Conservation (phyloP, 2,888 invertebrate species). For the Merodon equestris region DNA sequence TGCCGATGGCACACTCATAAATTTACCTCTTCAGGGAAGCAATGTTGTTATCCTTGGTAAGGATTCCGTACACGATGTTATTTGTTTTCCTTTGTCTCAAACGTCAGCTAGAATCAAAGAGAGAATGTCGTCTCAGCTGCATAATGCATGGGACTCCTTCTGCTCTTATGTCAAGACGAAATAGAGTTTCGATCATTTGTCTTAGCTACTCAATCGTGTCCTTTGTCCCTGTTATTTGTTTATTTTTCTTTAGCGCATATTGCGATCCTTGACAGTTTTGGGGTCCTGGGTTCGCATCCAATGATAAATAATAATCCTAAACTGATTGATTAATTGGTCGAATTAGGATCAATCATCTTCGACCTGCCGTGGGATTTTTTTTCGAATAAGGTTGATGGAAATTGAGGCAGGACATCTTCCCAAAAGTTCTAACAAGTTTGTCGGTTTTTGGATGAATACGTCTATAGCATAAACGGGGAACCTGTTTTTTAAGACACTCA, state of each 20-base stretch:
- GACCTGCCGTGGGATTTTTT: constrained; percentile 8
- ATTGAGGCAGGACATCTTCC: no score
- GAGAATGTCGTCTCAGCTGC: constrained; percentile 48
- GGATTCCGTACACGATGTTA: constrained; percentile 43
- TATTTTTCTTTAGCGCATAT: constrained; percentile 34
- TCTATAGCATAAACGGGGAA: no score
- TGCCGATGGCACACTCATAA: constrained; percentile 56
- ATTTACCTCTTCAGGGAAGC: constrained; percentile 34
- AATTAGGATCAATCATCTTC: constrained; percentile 27
- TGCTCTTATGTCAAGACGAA: background rate
- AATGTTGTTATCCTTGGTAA: no score
- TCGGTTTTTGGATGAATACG: no score
- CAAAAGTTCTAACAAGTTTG: no score
- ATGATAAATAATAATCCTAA: constrained; percentile 46
- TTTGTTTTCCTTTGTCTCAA: constrained; percentile 58
- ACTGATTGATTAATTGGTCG: constrained; percentile 46
- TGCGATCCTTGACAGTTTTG: constrained; percentile 23
- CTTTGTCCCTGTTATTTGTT: constrained; percentile 18
- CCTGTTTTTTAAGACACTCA: no score
- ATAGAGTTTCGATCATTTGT: constrained; percentile 23
- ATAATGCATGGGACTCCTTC: background rate
- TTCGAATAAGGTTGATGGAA: no score
- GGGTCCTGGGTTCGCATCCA: constrained; percentile 32
- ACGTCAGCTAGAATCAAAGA: constrained; percentile 54
- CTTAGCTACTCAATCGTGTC: background rate